Base-by-base conservation (phyloP, 2,888 invertebrate genomes). In the Diadegma fenestrale region DNA sequence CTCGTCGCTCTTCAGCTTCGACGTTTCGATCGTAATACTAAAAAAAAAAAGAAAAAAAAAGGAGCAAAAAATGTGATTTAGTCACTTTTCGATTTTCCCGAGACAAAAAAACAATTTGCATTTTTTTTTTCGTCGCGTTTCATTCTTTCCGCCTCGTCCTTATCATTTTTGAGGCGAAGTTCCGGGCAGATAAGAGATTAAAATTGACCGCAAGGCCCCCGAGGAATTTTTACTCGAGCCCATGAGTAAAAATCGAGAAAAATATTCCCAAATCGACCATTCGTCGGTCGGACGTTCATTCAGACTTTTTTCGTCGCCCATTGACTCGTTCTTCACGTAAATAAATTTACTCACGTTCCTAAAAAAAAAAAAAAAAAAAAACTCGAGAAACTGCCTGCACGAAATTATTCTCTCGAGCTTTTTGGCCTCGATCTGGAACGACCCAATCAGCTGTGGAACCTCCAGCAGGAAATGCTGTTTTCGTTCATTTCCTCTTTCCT, bases 111-210 rank as follows among this genome's bases (percentile, higher is more conserved):
- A 37, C 7, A 37, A 37, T 4, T 37, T 37, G n/a, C n/a, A n/a
- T 37, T 37, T 37, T 37, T 37, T 37, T 0, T 4, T 7, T 37
- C 37, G 6, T 37, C 37, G 37, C 37, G 37, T 37, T 37, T 5
- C 6, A 5, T 7, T 7, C 7, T 37, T 7, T 37, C 6, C 7
- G 37, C 7, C 3, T 54, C 22, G 8, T 10, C 54, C 54, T 54
- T 54, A 54, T 54, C 54, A 22, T 66, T 66, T 64, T 51, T 17
- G 22, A 45, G 61, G 30, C 54, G 17, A 72, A 37, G 41, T 63
- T 45, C 73, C 66, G 54, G 10, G 19, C 3, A 22, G 78, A 68
- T 41, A 69, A 69, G 61, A 69, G 45, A 78, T 69, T 26, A 69
- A 22, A n/a, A 30, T 30, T 69, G 30, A 69, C n/a, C 26, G 22